Base-by-base conservation (phyloP, 2,888 invertebrate genomes). In the Mesoligia furuncula region DNA sequence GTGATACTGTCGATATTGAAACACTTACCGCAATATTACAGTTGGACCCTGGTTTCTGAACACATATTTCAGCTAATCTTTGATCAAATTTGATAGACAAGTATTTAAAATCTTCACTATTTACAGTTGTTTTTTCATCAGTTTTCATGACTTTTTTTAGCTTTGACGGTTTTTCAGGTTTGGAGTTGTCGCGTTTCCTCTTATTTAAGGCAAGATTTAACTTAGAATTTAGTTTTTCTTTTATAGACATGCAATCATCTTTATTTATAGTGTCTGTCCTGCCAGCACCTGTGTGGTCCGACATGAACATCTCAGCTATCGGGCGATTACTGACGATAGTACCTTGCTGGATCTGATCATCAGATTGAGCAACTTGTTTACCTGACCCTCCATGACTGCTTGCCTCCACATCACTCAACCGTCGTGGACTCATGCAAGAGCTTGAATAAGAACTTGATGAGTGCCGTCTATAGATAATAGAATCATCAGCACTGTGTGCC, bases 391-490 rank as follows among this genome's bases (percentile, higher is more conserved):
- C 90, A 70, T 93, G 93, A 72, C 86, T 77, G 45, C 90, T 87
- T 81, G 85, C 85, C 51, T 97, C 97, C 15, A 97, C 94, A 90
- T 96, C 95, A 89, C 97, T 97, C 27, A 97, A 93, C 11, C 98
- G 96, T 45, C 97, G 95, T 2, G 97, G 97, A 89, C 98, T 98
- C 94, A 97, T 97, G 24, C 98, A 97, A 4, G 97, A 97, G 90
- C 98, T 98, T 0, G 98, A 98, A 91, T 98, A 98, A 0, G 98
- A 98, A 92, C 98, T 98, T 67, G 98, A 98, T 4, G 98, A 98
- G 90, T 98, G 98, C 31, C 98, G 97, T 61, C 98, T 97, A 89
- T 98, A 98, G 77, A 99, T 98, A 90, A 98, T 97, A 0, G 98
- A 98, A 74, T 98, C 98, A 91, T 98, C 98, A 1, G 98, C 98